A percentile compares a stretch with the other conserved stretches of the same genome.
Evolutionary conservation across 2,113 vertebrate species (phyloP).

Genomic region (Esox niger): DNA sequence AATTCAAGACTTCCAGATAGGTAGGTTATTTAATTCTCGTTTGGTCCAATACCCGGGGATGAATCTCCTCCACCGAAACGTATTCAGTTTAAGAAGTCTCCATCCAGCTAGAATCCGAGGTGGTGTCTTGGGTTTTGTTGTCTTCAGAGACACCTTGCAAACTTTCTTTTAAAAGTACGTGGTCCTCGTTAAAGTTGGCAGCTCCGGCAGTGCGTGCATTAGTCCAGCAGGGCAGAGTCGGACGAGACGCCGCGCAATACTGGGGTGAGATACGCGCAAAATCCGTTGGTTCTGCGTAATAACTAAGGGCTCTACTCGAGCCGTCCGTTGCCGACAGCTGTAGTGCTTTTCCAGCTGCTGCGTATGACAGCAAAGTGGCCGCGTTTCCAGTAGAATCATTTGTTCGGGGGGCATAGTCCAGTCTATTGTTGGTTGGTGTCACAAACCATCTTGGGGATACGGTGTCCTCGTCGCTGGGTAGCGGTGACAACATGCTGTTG

Average conservation of each 20-base stretch:
- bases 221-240: slow-evolving; percentile 76
- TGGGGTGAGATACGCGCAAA: slow-evolving; percentile 77
- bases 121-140: slow-evolving; percentile 81
- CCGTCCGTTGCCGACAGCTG: slow-evolving; percentile 75
- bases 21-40: too few relatives aligned
- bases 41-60: too few relatives aligned
- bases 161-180: slow-evolving; percentile 73
- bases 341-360: slow-evolving; percentile 79
- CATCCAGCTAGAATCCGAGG: slow-evolving; percentile 82
- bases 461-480: slow-evolving; percentile 73
- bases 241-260: slow-evolving; percentile 77
- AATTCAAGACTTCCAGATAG: too few relatives aligned
- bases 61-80: too few relatives aligned
- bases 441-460: slow-evolving; percentile 84
- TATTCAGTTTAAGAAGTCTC: slow-evolving; percentile 71
- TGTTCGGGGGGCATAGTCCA: slow-evolving; percentile 76
- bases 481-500: slow-evolving; percentile 79
- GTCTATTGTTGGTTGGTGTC: slow-evolving; percentile 77
- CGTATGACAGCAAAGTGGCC: slow-evolving; percentile 81
- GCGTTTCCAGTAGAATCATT: slow-evolving; percentile 82
- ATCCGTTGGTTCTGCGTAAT: slow-evolving; percentile 80
- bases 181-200: slow-evolving; percentile 72
- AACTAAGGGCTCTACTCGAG: slow-evolving; percentile 74
- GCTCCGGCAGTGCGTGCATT: slow-evolving; percentile 60
- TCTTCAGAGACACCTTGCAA: slow-evolving; percentile 76